Conservation (phyloP, 2,888 invertebrate species). For the Micoletzkya japonica region DNA sequence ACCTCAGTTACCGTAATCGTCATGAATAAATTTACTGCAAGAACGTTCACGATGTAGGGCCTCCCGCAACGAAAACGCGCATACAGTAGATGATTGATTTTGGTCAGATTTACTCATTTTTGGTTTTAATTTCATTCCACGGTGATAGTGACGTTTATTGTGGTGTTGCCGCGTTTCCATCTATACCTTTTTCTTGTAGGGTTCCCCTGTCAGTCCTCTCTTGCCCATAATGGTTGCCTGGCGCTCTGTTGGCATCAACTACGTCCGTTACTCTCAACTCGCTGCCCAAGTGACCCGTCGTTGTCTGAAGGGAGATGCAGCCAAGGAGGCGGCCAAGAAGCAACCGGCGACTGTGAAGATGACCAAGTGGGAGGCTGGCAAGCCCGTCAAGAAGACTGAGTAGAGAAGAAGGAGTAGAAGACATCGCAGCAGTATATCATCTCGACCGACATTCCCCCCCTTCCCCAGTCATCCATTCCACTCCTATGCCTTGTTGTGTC, state of each 20-base stretch:
- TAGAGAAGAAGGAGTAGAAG: slow-evolving; percentile 18
- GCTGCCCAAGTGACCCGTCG: slow-evolving; percentile 82
- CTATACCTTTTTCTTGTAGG: background rate
- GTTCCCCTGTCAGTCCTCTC: too few species aligned
- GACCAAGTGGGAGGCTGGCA: slow-evolving; percentile 27
- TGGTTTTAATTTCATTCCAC: background rate
- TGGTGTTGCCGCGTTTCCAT: too few species aligned
- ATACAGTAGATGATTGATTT: background rate
- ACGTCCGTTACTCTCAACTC: slow-evolving; percentile 91
- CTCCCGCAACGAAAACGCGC: background rate
- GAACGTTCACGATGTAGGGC: background rate
- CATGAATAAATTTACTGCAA: background rate
- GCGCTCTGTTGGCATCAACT: slow-evolving; percentile 71
- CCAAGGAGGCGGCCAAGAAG: slow-evolving; percentile 31
- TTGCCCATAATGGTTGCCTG: slow-evolving; percentile 32
- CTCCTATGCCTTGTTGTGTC: slow-evolving; percentile 25
- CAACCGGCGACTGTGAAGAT: slow-evolving; percentile 29
- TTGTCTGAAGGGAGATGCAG: slow-evolving; percentile 73
- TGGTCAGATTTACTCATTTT: background rate
- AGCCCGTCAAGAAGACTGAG: slow-evolving; percentile 28
- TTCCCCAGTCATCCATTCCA: slow-evolving; percentile 26
- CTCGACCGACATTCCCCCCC: slow-evolving; percentile 11
- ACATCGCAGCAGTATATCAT: slow-evolving; percentile 26
- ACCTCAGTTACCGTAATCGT: background rate
- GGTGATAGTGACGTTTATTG: background rate